These are phyloP conservation scores for Seriola quinqueradiata DNA, from an alignment of 2,113 vertebrate genomes.

Conservation along the genomic window DNA sequence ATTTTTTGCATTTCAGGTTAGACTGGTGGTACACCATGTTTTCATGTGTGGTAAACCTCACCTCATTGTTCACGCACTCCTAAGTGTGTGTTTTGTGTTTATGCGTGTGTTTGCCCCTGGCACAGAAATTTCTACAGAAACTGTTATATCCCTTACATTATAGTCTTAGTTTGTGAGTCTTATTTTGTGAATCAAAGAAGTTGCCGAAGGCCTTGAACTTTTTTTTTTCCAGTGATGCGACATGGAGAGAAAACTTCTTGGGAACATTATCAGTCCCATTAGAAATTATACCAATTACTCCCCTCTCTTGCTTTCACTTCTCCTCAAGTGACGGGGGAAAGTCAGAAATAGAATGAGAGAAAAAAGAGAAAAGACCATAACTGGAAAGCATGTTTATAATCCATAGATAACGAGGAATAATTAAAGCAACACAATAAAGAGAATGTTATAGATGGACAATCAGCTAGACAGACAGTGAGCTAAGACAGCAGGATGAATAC, in stretches of 20 bases:
- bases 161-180: background rate
- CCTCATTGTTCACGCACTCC: background rate
- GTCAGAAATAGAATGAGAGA: background rate
- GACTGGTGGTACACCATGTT: slow-evolving; percentile 38
- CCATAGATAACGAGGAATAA: background rate
- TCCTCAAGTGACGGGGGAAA: background rate
- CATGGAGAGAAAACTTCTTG: background rate
- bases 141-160: background rate
- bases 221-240: background rate
- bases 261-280: background rate
- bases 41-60: slow-evolving; percentile 14
- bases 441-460: slow-evolving; percentile 3
- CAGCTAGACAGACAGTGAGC: background rate
- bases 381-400: background rate
- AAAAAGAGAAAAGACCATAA: background rate
- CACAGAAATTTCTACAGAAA: background rate
- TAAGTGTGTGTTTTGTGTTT: slow-evolving; percentile 15
- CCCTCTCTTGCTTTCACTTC: background rate
- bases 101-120: slow-evolving; percentile 22
- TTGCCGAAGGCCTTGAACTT: background rate
- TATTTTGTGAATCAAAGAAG: background rate
- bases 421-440: background rate
- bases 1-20: slow-evolving; percentile 72
- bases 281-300: background rate
- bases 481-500: slow-evolving; percentile 25